phyloP scores from a whole-genome alignment of 2,888 invertebrate genomes.

The Ommatoiulus sabulosus region DNA sequence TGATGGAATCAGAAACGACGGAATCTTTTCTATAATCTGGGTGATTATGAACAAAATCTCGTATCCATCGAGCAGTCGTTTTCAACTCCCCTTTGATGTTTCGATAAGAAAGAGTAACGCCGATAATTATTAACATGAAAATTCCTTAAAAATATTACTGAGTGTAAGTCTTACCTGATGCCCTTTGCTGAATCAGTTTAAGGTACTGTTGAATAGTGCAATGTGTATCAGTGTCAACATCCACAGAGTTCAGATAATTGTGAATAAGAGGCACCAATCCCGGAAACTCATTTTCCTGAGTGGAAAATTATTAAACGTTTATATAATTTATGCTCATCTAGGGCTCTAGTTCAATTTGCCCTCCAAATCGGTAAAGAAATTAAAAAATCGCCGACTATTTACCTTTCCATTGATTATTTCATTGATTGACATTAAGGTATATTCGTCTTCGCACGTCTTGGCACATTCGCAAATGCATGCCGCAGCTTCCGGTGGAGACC shows the following conservation, averaged over 20 bases:
- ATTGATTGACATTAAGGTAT: constrained; percentile 87
- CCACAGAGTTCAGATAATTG: constrained; percentile 93
- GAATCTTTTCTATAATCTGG: constrained; percentile 93
- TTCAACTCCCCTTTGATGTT: constrained; percentile 80
- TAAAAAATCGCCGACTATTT: constrained; percentile 34
- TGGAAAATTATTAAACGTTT: neutral
- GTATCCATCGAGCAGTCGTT: constrained; percentile 96
- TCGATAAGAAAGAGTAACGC: neutral
- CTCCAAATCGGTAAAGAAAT: constrained; percentile 47
- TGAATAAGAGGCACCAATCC: constrained; percentile 94
- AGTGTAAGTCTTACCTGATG: constrained; percentile 66
- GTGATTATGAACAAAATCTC: constrained; percentile 88
- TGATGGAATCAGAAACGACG: constrained; percentile 85
- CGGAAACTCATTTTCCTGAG: constrained; percentile 87
- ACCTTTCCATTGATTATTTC: constrained; percentile 96
- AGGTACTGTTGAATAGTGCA: constrained; percentile 98
- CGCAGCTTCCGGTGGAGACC: constrained; percentile 68
- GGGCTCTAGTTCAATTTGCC: neutral
- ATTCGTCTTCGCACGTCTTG: constrained; percentile 70
- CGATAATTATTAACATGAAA: no score
- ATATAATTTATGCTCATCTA: neutral
- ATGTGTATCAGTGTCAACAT: constrained; percentile 97
- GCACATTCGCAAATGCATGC: constrained; percentile 64
- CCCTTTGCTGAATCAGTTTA: constrained; percentile 80
- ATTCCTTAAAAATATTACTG: no score